Conservation (phyloP, 2,888 invertebrate genomes). For the Tipula helvola region DNA sequence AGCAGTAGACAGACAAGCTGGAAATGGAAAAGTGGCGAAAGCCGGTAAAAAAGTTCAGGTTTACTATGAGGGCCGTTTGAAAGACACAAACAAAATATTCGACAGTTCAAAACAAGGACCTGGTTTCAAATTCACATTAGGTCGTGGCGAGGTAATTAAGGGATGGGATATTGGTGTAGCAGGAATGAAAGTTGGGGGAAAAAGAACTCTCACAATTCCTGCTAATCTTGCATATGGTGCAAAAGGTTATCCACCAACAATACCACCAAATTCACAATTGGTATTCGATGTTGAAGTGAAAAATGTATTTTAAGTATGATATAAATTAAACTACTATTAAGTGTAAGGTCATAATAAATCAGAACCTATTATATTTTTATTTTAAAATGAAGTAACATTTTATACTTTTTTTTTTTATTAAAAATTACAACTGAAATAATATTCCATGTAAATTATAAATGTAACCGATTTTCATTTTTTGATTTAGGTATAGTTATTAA, state of each 20-base stretch:
- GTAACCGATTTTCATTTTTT: not conserved
- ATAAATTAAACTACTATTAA: not conserved
- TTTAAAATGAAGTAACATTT: not conserved
- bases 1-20: constrained; percentile 66
- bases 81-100: constrained; percentile 74
- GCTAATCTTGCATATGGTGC: constrained; percentile 69
- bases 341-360: not conserved
- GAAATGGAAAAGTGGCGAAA: constrained; percentile 67
- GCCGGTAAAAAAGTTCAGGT: constrained; percentile 63
- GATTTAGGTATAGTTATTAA: not conserved
- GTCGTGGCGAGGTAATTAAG: constrained; percentile 74
- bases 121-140: constrained; percentile 76
- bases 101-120: constrained; percentile 63
- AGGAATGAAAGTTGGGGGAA: constrained; percentile 92
- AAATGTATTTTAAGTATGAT: constrained; percentile 38
- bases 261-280: constrained; percentile 78
- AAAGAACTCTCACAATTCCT: constrained; percentile 72
- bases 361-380: not conserved
- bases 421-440: not conserved
- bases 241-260: constrained; percentile 69
- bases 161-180: constrained; percentile 83
- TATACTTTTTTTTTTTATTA: not conserved
- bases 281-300: constrained; percentile 85
- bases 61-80: constrained; percentile 74
- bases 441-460: not conserved